Conservation (phyloP, 2,797 vertebrate genomes). For the Trematomus bernacchii region DNA sequence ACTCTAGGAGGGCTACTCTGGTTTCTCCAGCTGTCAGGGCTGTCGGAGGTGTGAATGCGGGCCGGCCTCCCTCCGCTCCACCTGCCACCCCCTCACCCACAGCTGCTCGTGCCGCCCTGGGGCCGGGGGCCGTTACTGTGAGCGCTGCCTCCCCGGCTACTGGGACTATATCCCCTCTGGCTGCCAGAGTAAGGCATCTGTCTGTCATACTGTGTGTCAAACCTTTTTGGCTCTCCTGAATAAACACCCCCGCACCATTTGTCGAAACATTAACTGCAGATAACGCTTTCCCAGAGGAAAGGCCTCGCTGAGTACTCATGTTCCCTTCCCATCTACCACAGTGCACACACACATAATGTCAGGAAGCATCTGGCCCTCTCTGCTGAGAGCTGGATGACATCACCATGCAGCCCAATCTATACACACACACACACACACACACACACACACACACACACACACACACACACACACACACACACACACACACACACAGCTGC, state of each 20-base stretch:
- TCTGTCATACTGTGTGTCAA: slow-evolving; percentile 2
- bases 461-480: slow-evolving; percentile 24
- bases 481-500: slow-evolving; percentile 61
- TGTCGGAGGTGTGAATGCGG: slow-evolving; percentile 87
- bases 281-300: slow-evolving; percentile 41
- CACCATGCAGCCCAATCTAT: slow-evolving; percentile 37
- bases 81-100: slow-evolving; percentile 86
- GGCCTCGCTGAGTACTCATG: neutral
- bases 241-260: slow-evolving; percentile 16
- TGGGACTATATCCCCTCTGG: slow-evolving; percentile 86
- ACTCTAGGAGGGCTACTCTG: slow-evolving; percentile 85
- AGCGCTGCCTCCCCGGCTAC: slow-evolving; percentile 85
- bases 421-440: slow-evolving; percentile 34
- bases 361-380: slow-evolving; percentile 56
- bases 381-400: slow-evolving; percentile 59
- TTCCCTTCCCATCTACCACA: slow-evolving; percentile 68
- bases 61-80: slow-evolving; percentile 79
- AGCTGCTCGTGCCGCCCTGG: slow-evolving; percentile 86
- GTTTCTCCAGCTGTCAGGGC: slow-evolving; percentile 87
- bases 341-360: slow-evolving; percentile 50
- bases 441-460: no score
- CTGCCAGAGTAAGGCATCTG: slow-evolving; percentile 85
- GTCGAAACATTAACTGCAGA: slow-evolving; percentile 22
- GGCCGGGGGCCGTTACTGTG: slow-evolving; percentile 87
- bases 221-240: slow-evolving; percentile 17